phyloP scores from a whole-genome alignment of 2,888 invertebrate species.

The Nomada goodeniana region DNA sequence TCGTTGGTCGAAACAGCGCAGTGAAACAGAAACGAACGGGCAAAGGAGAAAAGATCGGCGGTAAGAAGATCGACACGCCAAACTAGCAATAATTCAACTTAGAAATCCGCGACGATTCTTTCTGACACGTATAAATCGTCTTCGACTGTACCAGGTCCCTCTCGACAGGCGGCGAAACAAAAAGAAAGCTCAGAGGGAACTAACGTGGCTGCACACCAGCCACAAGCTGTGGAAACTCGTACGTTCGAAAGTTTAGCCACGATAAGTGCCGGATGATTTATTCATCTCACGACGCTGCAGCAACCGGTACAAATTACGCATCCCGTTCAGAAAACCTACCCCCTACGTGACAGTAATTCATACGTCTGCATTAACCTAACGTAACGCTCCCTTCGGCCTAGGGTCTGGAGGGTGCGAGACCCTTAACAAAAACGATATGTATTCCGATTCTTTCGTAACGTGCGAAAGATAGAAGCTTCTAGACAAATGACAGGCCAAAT shows the following conservation, averaged over 20 bases:
- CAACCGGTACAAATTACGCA: constrained; percentile 73
- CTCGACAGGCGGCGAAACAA: constrained; percentile 12
- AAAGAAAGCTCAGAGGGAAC: constrained; percentile 32
- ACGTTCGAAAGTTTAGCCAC: constrained; percentile 67
- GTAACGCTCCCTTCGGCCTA: constrained; percentile 37
- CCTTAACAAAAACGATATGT: not conserved
- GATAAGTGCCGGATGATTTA: constrained; percentile 73
- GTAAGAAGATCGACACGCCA: constrained; percentile 44
- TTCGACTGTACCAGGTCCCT: constrained; percentile 33
- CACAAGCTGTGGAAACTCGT: constrained; percentile 19
- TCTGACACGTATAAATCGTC: constrained; percentile 54
- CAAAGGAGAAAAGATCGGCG: not conserved
- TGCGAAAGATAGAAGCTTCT: constrained; percentile 36
- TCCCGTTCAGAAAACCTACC: constrained; percentile 72
- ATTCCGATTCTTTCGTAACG: not conserved
- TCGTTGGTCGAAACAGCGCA: constrained; percentile 22
- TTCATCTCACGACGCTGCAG: constrained; percentile 70
- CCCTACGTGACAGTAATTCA: constrained; percentile 73
- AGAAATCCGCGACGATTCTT: constrained; percentile 24
- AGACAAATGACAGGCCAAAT: no score
- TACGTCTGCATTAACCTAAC: constrained; percentile 69
- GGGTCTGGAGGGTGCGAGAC: not conserved
- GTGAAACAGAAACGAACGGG: not conserved
- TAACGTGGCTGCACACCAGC: constrained; percentile 45
- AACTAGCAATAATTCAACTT: constrained; percentile 48